Evolutionary conservation across 1,140 invertebrate genomes (phyloP).

Genomic region (Diorhabda carinulata): DNA sequence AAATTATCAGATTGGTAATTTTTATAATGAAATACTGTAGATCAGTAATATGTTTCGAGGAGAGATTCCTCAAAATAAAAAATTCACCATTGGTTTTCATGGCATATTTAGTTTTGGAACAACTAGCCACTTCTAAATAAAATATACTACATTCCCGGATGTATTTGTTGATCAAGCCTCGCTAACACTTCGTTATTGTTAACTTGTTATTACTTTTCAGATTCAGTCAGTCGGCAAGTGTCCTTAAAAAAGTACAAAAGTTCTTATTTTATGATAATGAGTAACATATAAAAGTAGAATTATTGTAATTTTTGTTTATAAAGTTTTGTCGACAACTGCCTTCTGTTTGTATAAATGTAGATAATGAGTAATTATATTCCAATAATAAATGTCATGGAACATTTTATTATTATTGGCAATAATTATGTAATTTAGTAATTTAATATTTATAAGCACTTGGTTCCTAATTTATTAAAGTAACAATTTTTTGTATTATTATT

Average conservation of each 20-base stretch:
- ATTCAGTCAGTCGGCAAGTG: constrained; percentile 18
- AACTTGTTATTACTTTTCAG: constrained; percentile 36
- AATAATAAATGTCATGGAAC: constrained; percentile 30
- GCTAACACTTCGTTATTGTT: constrained; percentile 41
- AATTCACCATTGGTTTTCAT: too few species aligned
- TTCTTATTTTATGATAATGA: constrained; percentile 5
- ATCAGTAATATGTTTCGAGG: too few species aligned
- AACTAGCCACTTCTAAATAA: not conserved
- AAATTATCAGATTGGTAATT: too few species aligned
- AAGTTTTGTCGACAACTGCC: constrained; percentile 1
- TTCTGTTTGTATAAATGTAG: constrained; percentile 44
- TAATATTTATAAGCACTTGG: constrained; percentile 47
- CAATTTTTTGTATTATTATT: constrained; percentile 18
- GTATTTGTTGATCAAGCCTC: constrained; percentile 36
- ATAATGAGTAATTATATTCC: constrained; percentile 41
- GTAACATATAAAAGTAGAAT: constrained; percentile 2
- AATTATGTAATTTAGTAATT: constrained; percentile 43
- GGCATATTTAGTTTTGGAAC: not conserved
- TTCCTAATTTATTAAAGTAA: constrained; percentile 44
- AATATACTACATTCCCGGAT: constrained; percentile 37
- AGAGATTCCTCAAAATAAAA: too few species aligned
- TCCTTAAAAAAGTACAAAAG: constrained; percentile 11
- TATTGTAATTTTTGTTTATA: constrained; percentile 12
- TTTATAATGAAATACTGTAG: too few species aligned
- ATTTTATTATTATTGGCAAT: constrained; percentile 36